These are phyloP conservation scores for Colinus virginianus DNA, from an alignment of 2,113 vertebrate species.

Conservation along the genomic window DNA sequence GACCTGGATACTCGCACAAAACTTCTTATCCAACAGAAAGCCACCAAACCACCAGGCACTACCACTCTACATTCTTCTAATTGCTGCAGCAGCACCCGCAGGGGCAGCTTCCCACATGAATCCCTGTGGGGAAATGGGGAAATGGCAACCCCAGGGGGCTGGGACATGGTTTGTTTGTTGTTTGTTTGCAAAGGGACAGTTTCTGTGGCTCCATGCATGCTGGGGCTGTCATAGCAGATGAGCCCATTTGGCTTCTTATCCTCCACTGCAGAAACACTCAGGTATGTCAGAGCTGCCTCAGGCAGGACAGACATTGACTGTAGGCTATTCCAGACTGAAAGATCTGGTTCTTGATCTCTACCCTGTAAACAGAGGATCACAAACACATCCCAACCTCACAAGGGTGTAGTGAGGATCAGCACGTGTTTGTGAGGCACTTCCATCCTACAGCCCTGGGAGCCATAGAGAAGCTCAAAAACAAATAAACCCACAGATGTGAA, in stretches of 20 bases:
- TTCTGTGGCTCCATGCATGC: background rate
- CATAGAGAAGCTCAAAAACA: constrained; percentile 30
- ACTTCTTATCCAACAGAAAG: background rate
- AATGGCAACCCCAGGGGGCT: background rate
- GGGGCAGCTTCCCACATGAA: background rate
- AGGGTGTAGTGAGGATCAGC: background rate
- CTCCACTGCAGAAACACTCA: background rate
- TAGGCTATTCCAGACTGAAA: background rate
- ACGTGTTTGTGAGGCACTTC: accelerated
- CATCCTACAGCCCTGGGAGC: background rate
- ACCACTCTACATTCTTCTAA: accelerated
- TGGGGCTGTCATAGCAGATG: background rate
- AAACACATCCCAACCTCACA: constrained; percentile 3
- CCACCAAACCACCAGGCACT: background rate
- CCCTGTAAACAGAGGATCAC: constrained; percentile 33
- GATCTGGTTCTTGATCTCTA: constrained; percentile 26
- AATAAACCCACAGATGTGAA: constrained; percentile 10
- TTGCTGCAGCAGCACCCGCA: background rate
- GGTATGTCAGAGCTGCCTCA: background rate
- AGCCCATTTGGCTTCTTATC: background rate
- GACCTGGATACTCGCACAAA: background rate
- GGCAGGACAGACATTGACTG: background rate
- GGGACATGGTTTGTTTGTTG: background rate
- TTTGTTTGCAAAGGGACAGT: background rate
- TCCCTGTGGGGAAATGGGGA: background rate